Conservation (phyloP, 2,113 vertebrate genomes). For the Meleagris gallopavo region DNA sequence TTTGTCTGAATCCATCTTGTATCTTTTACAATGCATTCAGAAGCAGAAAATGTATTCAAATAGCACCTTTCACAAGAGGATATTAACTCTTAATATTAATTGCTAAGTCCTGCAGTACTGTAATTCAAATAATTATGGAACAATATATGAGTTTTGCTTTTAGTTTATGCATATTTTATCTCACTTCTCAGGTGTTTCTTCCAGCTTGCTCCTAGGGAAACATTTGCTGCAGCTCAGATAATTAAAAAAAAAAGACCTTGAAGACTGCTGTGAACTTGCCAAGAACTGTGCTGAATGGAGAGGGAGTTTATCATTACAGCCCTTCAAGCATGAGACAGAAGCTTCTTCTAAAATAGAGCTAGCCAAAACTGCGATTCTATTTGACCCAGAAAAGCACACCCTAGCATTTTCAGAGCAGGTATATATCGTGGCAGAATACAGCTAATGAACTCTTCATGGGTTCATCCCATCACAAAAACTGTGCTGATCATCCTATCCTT, state of each 20-base stretch:
- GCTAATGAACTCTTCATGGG: background rate
- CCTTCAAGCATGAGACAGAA: background rate
- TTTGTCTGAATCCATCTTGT: background rate
- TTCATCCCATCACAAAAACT: background rate
- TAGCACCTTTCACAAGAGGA: background rate
- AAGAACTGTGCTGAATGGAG: slow-evolving; percentile 26
- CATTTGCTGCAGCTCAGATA: background rate
- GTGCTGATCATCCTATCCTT: background rate
- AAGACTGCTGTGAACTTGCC: slow-evolving; percentile 23
- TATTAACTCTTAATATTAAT: background rate
- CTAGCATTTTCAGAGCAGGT: background rate
- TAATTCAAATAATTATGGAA: background rate
- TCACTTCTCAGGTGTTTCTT: background rate
- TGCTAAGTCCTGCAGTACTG: background rate
- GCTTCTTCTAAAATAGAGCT: background rate
- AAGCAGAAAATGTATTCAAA: background rate
- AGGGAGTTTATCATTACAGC: background rate
- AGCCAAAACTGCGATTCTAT: background rate
- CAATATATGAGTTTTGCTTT: background rate
- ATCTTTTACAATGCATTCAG: background rate
- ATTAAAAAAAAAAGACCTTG: slow-evolving; percentile 14
- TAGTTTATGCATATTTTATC: background rate
- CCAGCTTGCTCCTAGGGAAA: background rate
- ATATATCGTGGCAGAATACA: background rate
- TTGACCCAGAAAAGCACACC: background rate